These are phyloP conservation scores for Macrocentrus cingulum DNA, from an alignment of 1,140 invertebrate species.

Conservation along the genomic window DNA sequence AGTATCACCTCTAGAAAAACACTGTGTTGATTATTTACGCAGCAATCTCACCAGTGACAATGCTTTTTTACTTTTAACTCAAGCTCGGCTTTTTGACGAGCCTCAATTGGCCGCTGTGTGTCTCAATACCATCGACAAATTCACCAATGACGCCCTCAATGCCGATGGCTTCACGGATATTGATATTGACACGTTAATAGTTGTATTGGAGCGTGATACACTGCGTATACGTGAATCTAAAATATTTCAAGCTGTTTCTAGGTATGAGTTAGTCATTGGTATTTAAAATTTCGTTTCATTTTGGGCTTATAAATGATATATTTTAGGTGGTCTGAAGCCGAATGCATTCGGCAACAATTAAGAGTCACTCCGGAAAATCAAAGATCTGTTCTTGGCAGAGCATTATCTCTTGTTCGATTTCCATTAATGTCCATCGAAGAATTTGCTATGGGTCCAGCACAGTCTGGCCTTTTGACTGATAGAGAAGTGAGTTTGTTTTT, in stretches of 20 bases:
- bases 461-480: constrained; percentile 75
- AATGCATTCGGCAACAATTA: constrained; percentile 71
- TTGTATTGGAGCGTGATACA: constrained; percentile 81
- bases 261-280: constrained; percentile 40
- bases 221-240: constrained; percentile 79
- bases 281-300: neutral
- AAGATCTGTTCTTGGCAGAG: constrained; percentile 67
- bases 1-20: constrained; percentile 78
- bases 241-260: constrained; percentile 73
- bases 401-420: constrained; percentile 77
- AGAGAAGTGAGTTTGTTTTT: constrained; percentile 59
- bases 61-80: constrained; percentile 81
- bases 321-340: constrained; percentile 76
- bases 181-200: constrained; percentile 79
- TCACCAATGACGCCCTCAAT: constrained; percentile 77
- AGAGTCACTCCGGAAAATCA: constrained; percentile 72
- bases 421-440: constrained; percentile 87
- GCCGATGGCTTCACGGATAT: constrained; percentile 89
- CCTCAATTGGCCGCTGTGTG: constrained; percentile 76
- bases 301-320: neutral
- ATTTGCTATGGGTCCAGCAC: constrained; percentile 80
- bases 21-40: constrained; percentile 84
- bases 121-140: constrained; percentile 84
- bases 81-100: constrained; percentile 82
- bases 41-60: constrained; percentile 79